Conservation (phyloP, 1,140 invertebrate species). For the Artemia franciscana region DNA sequence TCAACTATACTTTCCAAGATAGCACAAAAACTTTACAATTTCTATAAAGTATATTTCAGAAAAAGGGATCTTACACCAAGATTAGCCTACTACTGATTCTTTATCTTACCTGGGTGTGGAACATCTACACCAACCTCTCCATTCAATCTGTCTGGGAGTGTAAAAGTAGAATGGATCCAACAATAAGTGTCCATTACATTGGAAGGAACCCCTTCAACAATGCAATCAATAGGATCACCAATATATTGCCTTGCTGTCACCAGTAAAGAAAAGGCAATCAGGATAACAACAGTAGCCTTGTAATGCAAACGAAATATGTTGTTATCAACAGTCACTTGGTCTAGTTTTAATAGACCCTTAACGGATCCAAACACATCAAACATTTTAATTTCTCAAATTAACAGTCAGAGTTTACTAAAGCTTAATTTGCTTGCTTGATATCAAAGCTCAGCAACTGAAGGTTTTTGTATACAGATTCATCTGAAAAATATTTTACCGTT, state of each 20-base stretch:
- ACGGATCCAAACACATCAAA: slow-evolving; percentile 83
- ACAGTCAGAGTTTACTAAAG: too few species aligned
- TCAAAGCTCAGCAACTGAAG: too few species aligned
- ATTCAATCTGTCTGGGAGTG: slow-evolving; percentile 45
- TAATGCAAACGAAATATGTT: slow-evolving; percentile 82
- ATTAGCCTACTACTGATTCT: too few species aligned
- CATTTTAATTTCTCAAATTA: too few species aligned
- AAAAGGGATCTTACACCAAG: too few species aligned
- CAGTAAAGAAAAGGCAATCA: slow-evolving; percentile 71
- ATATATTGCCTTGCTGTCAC: slow-evolving; percentile 85
- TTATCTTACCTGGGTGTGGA: slow-evolving; percentile 29
- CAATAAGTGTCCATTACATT: slow-evolving; percentile 79
- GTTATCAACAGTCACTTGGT: slow-evolving; percentile 75
- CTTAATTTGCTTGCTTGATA: too few species aligned
- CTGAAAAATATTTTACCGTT: too few species aligned
- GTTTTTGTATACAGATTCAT: too few species aligned
- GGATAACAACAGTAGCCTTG: slow-evolving; percentile 72
- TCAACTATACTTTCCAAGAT: too few species aligned
- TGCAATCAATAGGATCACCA: slow-evolving; percentile 80
- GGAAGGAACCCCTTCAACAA: slow-evolving; percentile 61
- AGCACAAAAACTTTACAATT: too few species aligned
- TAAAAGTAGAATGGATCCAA: slow-evolving; percentile 77
- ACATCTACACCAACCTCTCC: slow-evolving; percentile 31
- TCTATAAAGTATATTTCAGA: too few species aligned
- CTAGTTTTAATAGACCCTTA: slow-evolving; percentile 69